These are phyloP conservation scores for Oreohelix idahoensis DNA, from an alignment of 1,140 invertebrate genomes.

Conservation along the genomic window DNA sequence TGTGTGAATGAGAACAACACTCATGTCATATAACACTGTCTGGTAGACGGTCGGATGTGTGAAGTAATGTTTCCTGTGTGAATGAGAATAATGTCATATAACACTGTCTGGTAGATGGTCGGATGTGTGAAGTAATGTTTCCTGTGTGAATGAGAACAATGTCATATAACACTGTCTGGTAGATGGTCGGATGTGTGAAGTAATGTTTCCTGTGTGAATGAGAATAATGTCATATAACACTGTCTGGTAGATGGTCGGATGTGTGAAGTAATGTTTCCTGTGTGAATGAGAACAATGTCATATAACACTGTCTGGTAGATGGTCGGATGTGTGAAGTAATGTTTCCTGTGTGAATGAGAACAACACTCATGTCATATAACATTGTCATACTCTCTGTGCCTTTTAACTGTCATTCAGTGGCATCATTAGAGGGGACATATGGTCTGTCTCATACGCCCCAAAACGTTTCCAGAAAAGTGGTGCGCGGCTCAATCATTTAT, in stretches of 20 bases:
- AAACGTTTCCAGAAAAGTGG: too few species aligned
- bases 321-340: conserved; percentile 53
- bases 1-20: neutral
- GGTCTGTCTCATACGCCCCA: too few species aligned
- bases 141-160: too few species aligned
- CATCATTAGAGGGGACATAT: too few species aligned
- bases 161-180: conserved; percentile 48
- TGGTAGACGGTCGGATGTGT: conserved; percentile 47
- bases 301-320: conserved; percentile 47
- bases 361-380: too few species aligned
- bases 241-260: conserved; percentile 47
- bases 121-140: conserved; percentile 51
- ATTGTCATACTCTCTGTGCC: too few species aligned
- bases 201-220: conserved; percentile 26
- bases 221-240: too few species aligned
- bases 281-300: too few species aligned
- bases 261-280: conserved; percentile 47
- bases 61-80: conserved; percentile 46
- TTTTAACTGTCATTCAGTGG: too few species aligned
- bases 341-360: neutral
- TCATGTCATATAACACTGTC: too few species aligned
- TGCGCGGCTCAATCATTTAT: too few species aligned
- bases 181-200: conserved; percentile 51
- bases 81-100: too few species aligned
- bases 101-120: conserved; percentile 44